Evolutionary conservation across 2,113 vertebrate genomes (phyloP).

Genomic region (Mola mola): DNA sequence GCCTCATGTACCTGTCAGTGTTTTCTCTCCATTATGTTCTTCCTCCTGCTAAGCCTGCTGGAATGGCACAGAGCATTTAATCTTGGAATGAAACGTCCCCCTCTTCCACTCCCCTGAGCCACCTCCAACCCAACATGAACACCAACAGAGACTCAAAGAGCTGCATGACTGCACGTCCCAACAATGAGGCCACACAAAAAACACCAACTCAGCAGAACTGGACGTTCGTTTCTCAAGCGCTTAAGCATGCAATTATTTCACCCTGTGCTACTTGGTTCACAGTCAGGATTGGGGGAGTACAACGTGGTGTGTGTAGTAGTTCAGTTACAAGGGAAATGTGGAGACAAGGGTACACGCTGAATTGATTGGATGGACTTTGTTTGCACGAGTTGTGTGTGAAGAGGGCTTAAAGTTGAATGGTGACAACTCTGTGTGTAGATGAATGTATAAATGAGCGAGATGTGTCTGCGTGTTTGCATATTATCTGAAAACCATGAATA

Average conservation of each 20-base stretch:
- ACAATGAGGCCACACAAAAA: constrained; percentile 81
- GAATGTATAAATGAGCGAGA: no score
- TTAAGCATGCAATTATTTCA: constrained; percentile 79
- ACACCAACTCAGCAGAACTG: constrained; percentile 77
- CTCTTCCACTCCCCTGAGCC: constrained; percentile 54
- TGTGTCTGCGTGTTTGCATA: constrained; percentile 2
- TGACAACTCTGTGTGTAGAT: constrained; percentile 13
- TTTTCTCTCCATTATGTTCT: constrained; percentile 36
- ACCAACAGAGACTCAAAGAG: constrained; percentile 67
- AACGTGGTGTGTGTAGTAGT: constrained; percentile 58
- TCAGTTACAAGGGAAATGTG: constrained; percentile 37
- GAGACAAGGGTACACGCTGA: constrained; percentile 28
- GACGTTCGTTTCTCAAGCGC: constrained; percentile 77
- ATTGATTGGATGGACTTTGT: constrained; percentile 36
- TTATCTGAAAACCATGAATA: not conserved
- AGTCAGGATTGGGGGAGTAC: constrained; percentile 63
- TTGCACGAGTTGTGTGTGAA: constrained; percentile 22
- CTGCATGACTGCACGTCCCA: constrained; percentile 80
- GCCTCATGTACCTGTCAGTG: constrained; percentile 27
- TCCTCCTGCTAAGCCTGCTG: constrained; percentile 49
- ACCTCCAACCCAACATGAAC: constrained; percentile 67
- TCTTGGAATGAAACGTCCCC: constrained; percentile 65
- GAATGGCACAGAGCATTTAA: constrained; percentile 58
- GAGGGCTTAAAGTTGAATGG: constrained; percentile 4
- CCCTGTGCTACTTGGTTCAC: constrained; percentile 59